A percentile compares a stretch with the other conserved stretches of the same genome.
phyloP scores from a whole-genome alignment of 2,888 invertebrate species.

The Neoascia interrupta region DNA sequence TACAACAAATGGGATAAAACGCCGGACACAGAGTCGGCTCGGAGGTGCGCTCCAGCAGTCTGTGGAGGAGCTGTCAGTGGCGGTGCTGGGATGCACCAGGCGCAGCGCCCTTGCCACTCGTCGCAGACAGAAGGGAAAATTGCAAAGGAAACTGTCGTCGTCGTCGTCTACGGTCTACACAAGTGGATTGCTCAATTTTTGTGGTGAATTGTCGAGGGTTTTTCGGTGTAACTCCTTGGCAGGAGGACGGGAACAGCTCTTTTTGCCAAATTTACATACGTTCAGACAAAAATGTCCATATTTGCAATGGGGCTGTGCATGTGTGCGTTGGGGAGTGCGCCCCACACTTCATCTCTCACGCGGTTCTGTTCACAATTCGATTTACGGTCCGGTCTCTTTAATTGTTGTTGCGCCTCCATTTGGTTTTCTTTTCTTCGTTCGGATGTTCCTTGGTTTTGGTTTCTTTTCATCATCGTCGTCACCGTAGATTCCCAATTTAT shows the following conservation, averaged over 20 bases:
- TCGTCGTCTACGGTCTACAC: background rate
- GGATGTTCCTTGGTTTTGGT: slow-evolving; percentile 8
- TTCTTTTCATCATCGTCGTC: too few species aligned
- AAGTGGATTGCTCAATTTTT: background rate
- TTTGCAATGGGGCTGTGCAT: slow-evolving; percentile 18
- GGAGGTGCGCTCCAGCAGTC: slow-evolving; percentile 48
- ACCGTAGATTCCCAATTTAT: slow-evolving; percentile 35
- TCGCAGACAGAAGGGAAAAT: background rate
- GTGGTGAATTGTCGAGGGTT: too few species aligned
- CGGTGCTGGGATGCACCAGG: slow-evolving; percentile 20
- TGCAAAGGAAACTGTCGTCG: background rate
- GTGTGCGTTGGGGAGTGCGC: slow-evolving; percentile 7
- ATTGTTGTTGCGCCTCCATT: slow-evolving; percentile 23
- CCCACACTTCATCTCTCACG: slow-evolving; percentile 45
- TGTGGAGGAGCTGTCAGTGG: slow-evolving; percentile 3
- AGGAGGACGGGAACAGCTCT: too few species aligned
- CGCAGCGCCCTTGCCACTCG: background rate
- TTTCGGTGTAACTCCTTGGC: too few species aligned
- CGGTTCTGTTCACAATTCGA: slow-evolving; percentile 55
- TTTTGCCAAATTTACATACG: too few species aligned
- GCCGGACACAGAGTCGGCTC: slow-evolving; percentile 40
- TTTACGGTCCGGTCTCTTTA: slow-evolving; percentile 48
- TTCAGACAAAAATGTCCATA: too few species aligned
- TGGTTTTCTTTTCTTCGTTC: slow-evolving; percentile 35
- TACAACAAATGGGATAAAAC: slow-evolving; percentile 21